Evolutionary conservation across 1,140 invertebrate species (phyloP), one percentile per base, ranked within the genome.

Genomic region (Dendroctonus valens): DNA sequence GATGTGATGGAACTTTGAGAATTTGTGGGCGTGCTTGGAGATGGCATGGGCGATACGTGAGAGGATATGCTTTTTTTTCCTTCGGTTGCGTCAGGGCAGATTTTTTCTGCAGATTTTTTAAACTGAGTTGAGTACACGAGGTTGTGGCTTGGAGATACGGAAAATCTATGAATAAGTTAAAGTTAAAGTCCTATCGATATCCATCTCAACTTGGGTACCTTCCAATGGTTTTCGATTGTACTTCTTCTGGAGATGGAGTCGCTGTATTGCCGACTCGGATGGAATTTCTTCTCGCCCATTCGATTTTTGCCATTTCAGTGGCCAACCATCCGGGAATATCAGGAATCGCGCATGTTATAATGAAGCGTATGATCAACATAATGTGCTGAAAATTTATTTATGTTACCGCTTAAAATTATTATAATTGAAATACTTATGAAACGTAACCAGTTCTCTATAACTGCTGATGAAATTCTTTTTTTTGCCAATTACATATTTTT

Each of bases 251-350:
- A 8, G 71, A 69, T 5, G 66, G 66, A 15, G 75, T 74, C 8
- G 71, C 70, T 6, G 75, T 77, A 46, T 70, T 74, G 1, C 73
- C 58, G n/a, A 75, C 59, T 44, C 77, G 65, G 48, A 75, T 78
- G 7, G 77, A 88, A 76, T 91, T 88, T 52, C 89, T 81, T 46
- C 91, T 78, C 59, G 91, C 85, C 79, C 91, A 92, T 79, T 93
- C 91, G 3, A 91, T 89, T 66, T 92, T 91, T 0, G 91, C 91
- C 85, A 93, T 91, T 79, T 93, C 91, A 0, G 90, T 91, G 5
- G 91, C 91, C 48, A 99, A 86, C 91, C 93, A 95, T 41, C 86
- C 85, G 3, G 96, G 96, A 70, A 97, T 86, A 79, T 97, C 93
- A 0, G 96, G 95, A 67, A 98, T 92, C 0, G 91, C 87, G 78